phyloP scores from a whole-genome alignment of 2,797 vertebrate genomes.

The Varecia variegata region DNA sequence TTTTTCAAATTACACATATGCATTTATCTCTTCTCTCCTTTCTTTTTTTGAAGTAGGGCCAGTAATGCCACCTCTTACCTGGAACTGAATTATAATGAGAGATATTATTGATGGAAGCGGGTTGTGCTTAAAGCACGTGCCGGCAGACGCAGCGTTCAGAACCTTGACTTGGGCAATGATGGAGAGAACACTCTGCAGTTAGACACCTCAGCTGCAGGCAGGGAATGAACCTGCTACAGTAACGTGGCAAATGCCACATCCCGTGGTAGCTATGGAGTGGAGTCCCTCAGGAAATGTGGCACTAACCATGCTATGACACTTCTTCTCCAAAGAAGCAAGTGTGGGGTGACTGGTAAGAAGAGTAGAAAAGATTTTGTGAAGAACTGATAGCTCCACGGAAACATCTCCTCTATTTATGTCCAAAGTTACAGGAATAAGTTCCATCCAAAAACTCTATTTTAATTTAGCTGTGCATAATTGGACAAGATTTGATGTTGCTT shows the following conservation, averaged over 20 bases:
- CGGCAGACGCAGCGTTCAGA: neutral
- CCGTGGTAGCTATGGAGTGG: no score
- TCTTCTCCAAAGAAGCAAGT: neutral
- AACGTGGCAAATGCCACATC: neutral
- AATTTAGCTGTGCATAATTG: neutral
- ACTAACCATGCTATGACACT: no score
- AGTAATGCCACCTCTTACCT: neutral
- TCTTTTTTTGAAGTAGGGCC: neutral
- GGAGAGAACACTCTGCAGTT: neutral
- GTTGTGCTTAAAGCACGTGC: neutral
- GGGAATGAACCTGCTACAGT: neutral
- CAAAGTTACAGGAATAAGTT: neutral
- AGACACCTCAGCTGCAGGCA: accelerated
- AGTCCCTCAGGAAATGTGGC: neutral
- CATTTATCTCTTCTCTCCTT: neutral
- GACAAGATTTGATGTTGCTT: neutral
- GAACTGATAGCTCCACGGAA: neutral
- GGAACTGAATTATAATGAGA: neutral
- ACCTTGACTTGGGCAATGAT: neutral
- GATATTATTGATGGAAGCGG: neutral
- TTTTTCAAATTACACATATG: neutral
- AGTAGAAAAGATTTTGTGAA: neutral
- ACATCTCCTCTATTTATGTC: neutral
- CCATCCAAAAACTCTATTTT: neutral
- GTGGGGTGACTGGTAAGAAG: no score